Conservation (phyloP, 2,888 invertebrate species). For the Ischnura elegans region DNA sequence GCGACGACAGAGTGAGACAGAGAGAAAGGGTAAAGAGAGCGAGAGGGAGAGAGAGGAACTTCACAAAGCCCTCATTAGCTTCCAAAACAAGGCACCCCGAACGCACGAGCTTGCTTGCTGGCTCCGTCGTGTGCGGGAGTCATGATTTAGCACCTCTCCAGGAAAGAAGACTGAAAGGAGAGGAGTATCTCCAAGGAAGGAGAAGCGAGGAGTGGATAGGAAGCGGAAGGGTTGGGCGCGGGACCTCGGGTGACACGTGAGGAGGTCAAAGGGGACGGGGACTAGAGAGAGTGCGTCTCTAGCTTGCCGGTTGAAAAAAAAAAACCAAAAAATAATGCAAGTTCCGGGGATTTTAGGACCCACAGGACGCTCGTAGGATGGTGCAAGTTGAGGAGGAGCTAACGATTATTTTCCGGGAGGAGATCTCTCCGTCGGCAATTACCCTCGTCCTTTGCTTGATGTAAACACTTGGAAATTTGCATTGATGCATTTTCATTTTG, state of each 20-base stretch:
- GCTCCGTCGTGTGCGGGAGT: not conserved
- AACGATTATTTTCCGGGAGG: not conserved
- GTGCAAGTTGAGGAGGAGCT: not conserved
- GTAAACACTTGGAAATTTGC: not conserved
- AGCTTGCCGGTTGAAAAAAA: not conserved
- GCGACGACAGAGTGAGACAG: not conserved
- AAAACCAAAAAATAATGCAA: too few species aligned
- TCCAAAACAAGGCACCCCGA: constrained; percentile 22
- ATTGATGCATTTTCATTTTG: not conserved
- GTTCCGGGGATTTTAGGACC: not conserved
- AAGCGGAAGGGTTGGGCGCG: not conserved
- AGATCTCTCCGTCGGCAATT: not conserved
- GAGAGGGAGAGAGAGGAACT: not conserved
- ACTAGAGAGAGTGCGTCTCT: not conserved
- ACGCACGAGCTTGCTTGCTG: not conserved
- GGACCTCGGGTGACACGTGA: not conserved
- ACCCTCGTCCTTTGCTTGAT: not conserved
- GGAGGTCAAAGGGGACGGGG: constrained; percentile 7
- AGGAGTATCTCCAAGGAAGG: not conserved
- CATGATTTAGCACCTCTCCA: not conserved
- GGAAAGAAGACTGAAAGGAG: too few species aligned
- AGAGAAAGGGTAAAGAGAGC: not conserved
- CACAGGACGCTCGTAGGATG: not conserved
- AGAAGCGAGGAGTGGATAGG: not conserved
- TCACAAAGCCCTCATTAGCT: constrained; percentile 8